Conservation (phyloP, 2,888 invertebrate species). For the Lycocerus yunnanus region DNA sequence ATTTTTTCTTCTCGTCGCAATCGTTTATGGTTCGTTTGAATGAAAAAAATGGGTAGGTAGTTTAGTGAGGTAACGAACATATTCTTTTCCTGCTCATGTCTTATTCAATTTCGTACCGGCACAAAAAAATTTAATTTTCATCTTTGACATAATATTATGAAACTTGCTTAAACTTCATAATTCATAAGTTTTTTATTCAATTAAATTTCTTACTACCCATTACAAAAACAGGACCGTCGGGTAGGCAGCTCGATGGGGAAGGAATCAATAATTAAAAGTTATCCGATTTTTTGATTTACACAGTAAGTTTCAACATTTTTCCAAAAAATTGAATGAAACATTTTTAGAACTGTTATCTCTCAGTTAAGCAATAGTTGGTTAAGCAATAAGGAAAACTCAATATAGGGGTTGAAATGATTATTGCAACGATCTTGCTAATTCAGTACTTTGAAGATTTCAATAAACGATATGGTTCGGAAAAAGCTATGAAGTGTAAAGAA, state of each 20-base stretch:
- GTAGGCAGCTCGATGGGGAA: too few relatives aligned
- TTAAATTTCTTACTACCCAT: too few relatives aligned
- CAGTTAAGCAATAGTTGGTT: neutral
- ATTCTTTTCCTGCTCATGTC: neutral
- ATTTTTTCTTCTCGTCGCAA: neutral
- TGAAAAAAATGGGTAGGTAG: neutral
- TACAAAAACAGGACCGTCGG: too few relatives aligned
- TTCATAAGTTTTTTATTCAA: too few relatives aligned
- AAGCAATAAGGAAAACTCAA: neutral
- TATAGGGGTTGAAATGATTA: neutral
- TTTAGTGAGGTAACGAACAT: neutral
- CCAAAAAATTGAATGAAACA: neutral
- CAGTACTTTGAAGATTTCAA: neutral
- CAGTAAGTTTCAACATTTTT: too few relatives aligned
- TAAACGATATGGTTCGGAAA: neutral
- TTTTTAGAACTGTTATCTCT: neutral
- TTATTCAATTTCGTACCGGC: neutral
- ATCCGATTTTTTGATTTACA: too few relatives aligned
- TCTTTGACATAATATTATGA: too few relatives aligned
- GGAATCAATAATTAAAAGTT: too few relatives aligned
- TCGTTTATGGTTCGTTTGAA: neutral
- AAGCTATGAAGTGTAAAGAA: neutral
- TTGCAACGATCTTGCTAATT: neutral
- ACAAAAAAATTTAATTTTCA: neutral
- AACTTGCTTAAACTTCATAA: neutral